Base-by-base conservation (phyloP, 1,140 invertebrate genomes). In the Fopius arisanus region DNA sequence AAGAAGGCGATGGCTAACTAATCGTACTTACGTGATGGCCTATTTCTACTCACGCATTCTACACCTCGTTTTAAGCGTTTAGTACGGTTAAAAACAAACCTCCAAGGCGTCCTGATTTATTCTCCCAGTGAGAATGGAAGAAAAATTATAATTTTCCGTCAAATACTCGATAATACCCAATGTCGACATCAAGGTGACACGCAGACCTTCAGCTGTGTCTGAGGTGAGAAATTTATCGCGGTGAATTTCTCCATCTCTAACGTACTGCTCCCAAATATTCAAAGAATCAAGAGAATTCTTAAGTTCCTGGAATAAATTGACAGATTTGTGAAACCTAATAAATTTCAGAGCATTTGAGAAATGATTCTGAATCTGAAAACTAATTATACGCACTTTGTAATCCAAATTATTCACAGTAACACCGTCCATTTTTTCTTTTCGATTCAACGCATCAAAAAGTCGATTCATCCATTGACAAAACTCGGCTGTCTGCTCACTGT, bases 391-490 rank as follows among this genome's bases (percentile, higher is more conserved):
- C 31, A 72, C 70, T 33, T 72, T 37, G 28, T 37, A 72, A 40
- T 72, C 70, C 2, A 33, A 19, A 33, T n/a, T 33, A 40, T 37
- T 7, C 12, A 29, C 54, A 9, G 54, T 63, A 19, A 63, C 51
- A n/a, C 70, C 70, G 14, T 63, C 12, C 28, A 63, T 72, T 2
- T 33, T 14, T 19, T 21, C 21, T 40, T 72, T 72, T 9, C 51
- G 26, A 65, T 72, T 65, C 19, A 63, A 28, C 37, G 70, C 70
- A 41, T 72, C 70, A 23, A 72, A 72, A 23, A 72, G 59, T 19
- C 63, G 33, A 59, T 70, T 70, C 6, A 72, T 23, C 12, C 59
- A 12, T 63, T 65, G 63, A 48, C 70, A 65, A 41, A 72, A 72
- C 3, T 19, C 16, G 7, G 51, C 51, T 29, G 43, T 70, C 51